Conservation (phyloP, 1,140 invertebrate species). For the Macrotrachela quadricornifera region DNA sequence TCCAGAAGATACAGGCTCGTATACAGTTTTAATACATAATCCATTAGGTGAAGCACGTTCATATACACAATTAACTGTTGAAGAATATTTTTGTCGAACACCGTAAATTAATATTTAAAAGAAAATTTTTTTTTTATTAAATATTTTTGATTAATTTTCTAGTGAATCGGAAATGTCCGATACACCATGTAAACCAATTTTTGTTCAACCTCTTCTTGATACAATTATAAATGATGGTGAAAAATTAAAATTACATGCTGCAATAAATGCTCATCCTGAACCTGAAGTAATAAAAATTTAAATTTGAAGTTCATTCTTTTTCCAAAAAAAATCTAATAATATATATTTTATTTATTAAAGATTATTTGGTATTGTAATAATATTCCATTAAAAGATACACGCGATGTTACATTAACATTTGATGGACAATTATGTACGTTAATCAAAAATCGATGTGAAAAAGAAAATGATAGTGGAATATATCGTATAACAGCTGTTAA, state of each 20-base stretch:
- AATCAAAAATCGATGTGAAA: no score
- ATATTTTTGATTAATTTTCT: conserved; percentile 1
- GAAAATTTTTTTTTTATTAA: not conserved
- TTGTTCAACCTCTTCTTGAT: not conserved
- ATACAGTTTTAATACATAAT: conserved; percentile 88
- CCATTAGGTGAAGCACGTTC: conserved; percentile 44
- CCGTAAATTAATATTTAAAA: not conserved
- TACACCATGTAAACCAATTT: not conserved
- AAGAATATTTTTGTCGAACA: not conserved
- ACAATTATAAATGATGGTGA: not conserved
- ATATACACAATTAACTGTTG: conserved; percentile 15
- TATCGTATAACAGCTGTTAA: not conserved
- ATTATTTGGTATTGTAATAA: conserved; percentile 3
- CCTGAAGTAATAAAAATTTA: no score
- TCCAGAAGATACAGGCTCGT: conserved; percentile 83
- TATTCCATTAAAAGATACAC: not conserved
- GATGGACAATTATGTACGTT: not conserved
- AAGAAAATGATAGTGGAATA: not conserved
- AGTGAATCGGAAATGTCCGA: conserved; percentile 41
- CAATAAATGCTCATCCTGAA: no score
- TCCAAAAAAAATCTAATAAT: not conserved
- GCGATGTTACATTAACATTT: not conserved
- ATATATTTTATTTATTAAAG: not conserved
- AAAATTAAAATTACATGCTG: not conserved
- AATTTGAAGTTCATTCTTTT: no score